Base-by-base conservation (phyloP, 2,888 invertebrate species). In the Microplitis deprimator region DNA sequence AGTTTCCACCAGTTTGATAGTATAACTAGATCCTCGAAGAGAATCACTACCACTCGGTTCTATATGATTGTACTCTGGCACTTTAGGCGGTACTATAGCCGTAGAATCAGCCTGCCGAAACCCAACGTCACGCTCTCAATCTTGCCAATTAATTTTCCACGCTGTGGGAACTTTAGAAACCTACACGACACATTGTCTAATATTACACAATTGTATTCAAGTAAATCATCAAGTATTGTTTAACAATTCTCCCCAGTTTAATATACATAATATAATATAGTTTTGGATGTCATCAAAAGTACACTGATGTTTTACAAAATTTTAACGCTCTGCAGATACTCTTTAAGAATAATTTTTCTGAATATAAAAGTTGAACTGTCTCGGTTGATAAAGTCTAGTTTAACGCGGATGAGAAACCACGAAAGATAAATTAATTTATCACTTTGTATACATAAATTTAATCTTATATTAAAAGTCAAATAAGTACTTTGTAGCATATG, bases 41-140 rank as follows among this genome's bases (percentile, higher is more conserved):
- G 73, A 67, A 73, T 73, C 61, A 38, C 38, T 67, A n/a, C 38
- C 73, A 67, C n/a, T 38, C 39, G 67, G 67, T 59, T 20, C 38
- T 64, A 50, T 72, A 72, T 73, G 20, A 73, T 73, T 73, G 67
- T 67, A 41, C 73, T 50, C 20, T 39, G 59, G 29, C 65, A 67
- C 39, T 73, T 59, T 20, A 38, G 41, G 60, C 6, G 64, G 41
- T 61, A 41, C 62, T 39, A 59, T 68, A 68, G 7, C 20, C 16
- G 40, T 72, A 64, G 72, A 72, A 72, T 50, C 64, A 72, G 64
- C 62, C 62, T 64, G 72, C 40, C 64, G 72, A 64, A 64, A 62
- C 39, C 41, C 20, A 39, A 0, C 64, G 72, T 72, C 29, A 64
- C 20, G 50, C 65, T 39, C 50, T 65, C 50, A 17, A 71, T 71